These are phyloP conservation scores for Phaethornis superciliosus DNA, from an alignment of 2,113 vertebrate genomes.

Conservation along the genomic window DNA sequence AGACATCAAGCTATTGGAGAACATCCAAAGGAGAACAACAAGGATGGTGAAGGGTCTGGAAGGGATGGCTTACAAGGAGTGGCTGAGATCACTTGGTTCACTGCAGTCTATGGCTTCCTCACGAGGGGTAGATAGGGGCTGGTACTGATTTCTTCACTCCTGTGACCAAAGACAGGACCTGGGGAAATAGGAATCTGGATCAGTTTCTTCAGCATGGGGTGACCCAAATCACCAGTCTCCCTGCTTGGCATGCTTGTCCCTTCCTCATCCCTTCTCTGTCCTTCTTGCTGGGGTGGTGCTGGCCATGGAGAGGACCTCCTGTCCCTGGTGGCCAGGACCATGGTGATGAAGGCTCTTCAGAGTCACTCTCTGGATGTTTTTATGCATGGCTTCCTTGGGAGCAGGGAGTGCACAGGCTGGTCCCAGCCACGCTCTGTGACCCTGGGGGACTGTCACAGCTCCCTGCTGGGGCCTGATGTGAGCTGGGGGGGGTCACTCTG, in stretches of 20 bases:
- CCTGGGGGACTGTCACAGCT: neutral
- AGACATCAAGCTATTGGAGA: too few relatives aligned
- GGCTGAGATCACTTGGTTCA: too few relatives aligned
- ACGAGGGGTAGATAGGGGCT: too few relatives aligned
- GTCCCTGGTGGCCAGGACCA: neutral
- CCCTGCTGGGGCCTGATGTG: neutral
- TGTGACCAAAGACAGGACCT: too few relatives aligned
- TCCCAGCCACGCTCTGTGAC: neutral
- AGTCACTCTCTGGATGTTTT: neutral
- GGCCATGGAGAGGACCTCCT: neutral
- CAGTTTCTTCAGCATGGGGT: accelerated
- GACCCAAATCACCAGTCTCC: neutral
- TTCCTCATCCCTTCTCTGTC: neutral
- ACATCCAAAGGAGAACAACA: too few relatives aligned
- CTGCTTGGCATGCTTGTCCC: neutral
- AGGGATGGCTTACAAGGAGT: too few relatives aligned
- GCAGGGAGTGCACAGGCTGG: neutral
- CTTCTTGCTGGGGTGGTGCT: neutral
- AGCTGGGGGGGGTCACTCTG: neutral
- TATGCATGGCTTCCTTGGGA: neutral
- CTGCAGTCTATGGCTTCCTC: too few relatives aligned
- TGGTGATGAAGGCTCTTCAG: neutral
- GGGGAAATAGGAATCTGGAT: too few relatives aligned
- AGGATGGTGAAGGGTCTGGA: too few relatives aligned
- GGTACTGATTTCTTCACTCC: too few relatives aligned